These are phyloP conservation scores for Caenorhabditis imperialis DNA, from an alignment of 2,888 invertebrate genomes.

Conservation along the genomic window DNA sequence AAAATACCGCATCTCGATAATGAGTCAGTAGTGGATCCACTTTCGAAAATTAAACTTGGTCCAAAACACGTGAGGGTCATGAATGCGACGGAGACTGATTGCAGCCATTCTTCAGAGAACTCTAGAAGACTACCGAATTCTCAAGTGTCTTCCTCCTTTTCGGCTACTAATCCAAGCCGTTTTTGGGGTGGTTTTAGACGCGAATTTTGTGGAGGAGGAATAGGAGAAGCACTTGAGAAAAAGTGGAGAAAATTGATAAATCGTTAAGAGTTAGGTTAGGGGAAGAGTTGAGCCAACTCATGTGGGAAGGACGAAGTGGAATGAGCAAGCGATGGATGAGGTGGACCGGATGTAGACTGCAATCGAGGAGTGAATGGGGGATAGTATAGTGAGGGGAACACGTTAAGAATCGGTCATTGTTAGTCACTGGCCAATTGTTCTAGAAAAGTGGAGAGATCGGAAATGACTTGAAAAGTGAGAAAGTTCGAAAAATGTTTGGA, in stretches of 20 bases:
- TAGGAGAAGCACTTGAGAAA: slow-evolving; percentile 6
- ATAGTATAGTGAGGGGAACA: no score
- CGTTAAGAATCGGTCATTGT: no score
- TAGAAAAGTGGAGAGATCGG: no score
- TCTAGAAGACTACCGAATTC: slow-evolving; percentile 7
- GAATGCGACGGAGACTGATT: slow-evolving; percentile 2
- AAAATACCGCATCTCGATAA: no score
- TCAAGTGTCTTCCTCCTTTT: not conserved
- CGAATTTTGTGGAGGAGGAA: slow-evolving; percentile 25
- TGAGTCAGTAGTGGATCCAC: no score
- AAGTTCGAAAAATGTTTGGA: no score
- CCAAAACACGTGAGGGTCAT: slow-evolving; percentile 1
- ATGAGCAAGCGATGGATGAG: not conserved
- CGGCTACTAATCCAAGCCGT: not conserved
- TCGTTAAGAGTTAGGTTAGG: slow-evolving; percentile 3
- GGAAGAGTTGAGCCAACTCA: no score
- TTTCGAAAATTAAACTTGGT: not conserved
- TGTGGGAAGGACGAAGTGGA: slow-evolving; percentile 1
- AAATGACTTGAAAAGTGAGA: no score
- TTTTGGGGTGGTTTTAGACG: no score
- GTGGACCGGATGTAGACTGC: not conserved
- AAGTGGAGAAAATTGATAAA: slow-evolving; percentile 16
- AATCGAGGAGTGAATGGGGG: not conserved
- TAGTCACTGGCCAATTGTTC: no score
- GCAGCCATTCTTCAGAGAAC: slow-evolving; percentile 1